Evolutionary conservation across 2,888 invertebrate species (phyloP).

Genomic region (Caenorhabditis japonica): DNA sequence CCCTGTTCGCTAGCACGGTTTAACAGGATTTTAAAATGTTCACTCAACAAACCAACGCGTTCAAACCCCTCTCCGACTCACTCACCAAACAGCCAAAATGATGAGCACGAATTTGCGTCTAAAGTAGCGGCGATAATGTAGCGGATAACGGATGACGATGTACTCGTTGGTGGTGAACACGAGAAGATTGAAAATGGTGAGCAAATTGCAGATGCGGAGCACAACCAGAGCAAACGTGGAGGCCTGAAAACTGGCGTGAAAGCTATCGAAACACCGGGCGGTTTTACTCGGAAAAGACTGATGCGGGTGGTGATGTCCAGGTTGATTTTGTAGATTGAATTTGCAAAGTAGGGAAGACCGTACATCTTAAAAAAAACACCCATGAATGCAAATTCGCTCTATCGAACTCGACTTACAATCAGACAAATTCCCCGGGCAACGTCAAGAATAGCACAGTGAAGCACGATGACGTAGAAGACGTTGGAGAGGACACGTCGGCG

Average conservation of each 20-base stretch:
- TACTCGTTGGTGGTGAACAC: constrained; percentile 77
- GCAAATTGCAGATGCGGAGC: constrained; percentile 74
- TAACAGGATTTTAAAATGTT: too few relatives aligned
- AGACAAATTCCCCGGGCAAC: constrained; percentile 73
- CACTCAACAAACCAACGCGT: too few relatives aligned
- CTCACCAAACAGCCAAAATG: constrained; percentile 68
- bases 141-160: constrained; percentile 74
- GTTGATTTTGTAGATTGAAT: constrained; percentile 49
- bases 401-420: constrained; percentile 50
- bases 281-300: constrained; percentile 44
- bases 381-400: neutral
- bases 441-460: constrained; percentile 76
- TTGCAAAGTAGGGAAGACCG: constrained; percentile 58
- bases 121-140: constrained; percentile 76
- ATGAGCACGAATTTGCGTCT: constrained; percentile 68
- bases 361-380: constrained; percentile 35
- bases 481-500: constrained; percentile 71
- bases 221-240: constrained; percentile 71
- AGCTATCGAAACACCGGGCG: neutral
- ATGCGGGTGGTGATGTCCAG: constrained; percentile 49
- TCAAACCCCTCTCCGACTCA: too few relatives aligned
- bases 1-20: too few relatives aligned
- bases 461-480: constrained; percentile 76
- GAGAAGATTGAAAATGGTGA: constrained; percentile 77
- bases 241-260: constrained; percentile 57